Base-by-base conservation (phyloP, 2,888 invertebrate genomes). In the Catocala nupta region DNA sequence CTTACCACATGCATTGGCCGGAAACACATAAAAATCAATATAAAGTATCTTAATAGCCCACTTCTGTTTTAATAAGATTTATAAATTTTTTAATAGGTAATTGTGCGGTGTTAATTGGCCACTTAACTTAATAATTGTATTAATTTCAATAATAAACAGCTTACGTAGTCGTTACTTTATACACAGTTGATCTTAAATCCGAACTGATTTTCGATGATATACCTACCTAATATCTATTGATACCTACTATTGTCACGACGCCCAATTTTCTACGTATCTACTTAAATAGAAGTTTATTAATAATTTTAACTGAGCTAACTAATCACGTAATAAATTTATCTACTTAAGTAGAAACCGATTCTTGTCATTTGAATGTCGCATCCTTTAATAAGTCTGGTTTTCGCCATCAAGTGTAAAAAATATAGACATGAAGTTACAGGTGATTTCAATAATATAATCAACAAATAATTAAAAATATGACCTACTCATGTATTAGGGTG, bases 401-500 rank as follows among this genome's bases (percentile, higher is more conserved):
- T 39, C 36, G 36, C 36, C 36, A 9, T 25, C 36, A 9, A 8
- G 36, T 39, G 36, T 39, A 39, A 9, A 7, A 39, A 7, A 3
- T 39, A 39, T 39, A 39, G 8, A 1, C 2, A 39, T 39, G 8
- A 8, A 7, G 6, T 39, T 39, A 9, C 1, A 7, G 8, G 36
- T 8, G 9, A 39, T 39, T 1, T 7, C 36, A 39, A 39, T 39
- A 39, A 9, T 9, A 8, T 39, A 39, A 39, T 39, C 8, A 9
- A 1, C 4, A 33, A 10, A 16, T 52, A 16, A 0, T 1, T 11
- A 4, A 13, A 43, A 9, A 16, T 16, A 34, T 53, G 11, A 72
- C 68, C 68, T 68, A 68, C 55, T 51, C 55, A 48, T 64, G 59
- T 63, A 71, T 57, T 55, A 60, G 59, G 16, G 33, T 16, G 16